A percentile compares a stretch with the other conserved stretches of the same genome.
phyloP scores from a whole-genome alignment of 2,113 vertebrate species.

The Chrysemys picta region DNA sequence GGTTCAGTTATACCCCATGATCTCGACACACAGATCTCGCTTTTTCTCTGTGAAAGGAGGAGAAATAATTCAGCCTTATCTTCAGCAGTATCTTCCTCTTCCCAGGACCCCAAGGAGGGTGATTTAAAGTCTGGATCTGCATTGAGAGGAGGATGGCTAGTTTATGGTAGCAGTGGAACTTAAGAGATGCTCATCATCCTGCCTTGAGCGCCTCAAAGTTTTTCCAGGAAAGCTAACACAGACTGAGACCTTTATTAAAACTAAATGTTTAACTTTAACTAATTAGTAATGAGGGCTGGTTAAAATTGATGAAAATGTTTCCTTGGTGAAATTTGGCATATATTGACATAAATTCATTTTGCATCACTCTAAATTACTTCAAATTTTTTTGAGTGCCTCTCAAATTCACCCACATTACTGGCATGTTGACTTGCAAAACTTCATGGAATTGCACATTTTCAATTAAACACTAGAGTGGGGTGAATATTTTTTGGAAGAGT shows the following conservation, averaged over 20 bases:
- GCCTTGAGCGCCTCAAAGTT: neutral
- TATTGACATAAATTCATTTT: neutral
- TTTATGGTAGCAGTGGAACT: neutral
- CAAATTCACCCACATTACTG: neutral
- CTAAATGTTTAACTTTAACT: neutral
- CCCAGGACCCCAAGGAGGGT: neutral
- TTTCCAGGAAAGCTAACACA: neutral
- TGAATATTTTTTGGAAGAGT: neutral
- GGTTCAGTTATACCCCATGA: neutral
- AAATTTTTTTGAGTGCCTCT: neutral
- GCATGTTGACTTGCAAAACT: neutral
- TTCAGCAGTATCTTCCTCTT: neutral
- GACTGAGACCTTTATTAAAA: neutral
- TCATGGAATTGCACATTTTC: neutral
- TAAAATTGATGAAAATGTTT: neutral
- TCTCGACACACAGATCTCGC: neutral
- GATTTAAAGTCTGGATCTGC: neutral
- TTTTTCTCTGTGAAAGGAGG: neutral
- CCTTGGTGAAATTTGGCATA: neutral
- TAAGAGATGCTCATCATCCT: neutral
- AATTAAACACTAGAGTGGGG: neutral
- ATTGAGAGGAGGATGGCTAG: neutral
- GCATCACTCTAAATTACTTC: neutral
- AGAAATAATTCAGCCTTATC: neutral
- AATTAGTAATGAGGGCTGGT: neutral